Conservation (phyloP, 2,113 vertebrate species). For the Thomomys bottae region DNA sequence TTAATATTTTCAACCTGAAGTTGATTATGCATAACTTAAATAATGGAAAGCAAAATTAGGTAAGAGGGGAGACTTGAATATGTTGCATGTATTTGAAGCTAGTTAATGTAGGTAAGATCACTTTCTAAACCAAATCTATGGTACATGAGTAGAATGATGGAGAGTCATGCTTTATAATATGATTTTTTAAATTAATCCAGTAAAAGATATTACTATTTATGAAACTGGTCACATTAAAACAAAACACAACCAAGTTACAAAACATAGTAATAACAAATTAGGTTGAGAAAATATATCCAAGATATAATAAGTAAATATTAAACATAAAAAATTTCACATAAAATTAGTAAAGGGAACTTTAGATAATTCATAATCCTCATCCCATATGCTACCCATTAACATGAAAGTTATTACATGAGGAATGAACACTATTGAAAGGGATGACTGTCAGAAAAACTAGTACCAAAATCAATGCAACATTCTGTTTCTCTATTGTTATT, state of each 20-base stretch:
- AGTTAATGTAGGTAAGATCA: background rate
- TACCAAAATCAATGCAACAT: background rate
- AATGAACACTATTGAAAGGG: background rate
- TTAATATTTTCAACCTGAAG: background rate
- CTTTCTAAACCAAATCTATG: background rate
- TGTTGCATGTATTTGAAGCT: background rate
- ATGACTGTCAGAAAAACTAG: background rate
- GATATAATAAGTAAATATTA: slow-evolving; percentile 3
- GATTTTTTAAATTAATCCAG: background rate
- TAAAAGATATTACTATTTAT: background rate
- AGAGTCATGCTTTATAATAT: background rate
- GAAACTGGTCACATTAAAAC: background rate
- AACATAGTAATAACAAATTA: background rate
- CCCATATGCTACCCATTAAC: background rate
- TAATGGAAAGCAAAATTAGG: background rate
- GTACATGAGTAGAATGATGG: background rate
- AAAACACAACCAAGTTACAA: slow-evolving; percentile 21
- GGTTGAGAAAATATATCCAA: background rate
- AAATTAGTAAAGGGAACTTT: slow-evolving; percentile 29
- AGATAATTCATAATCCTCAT: background rate
- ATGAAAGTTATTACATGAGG: background rate
- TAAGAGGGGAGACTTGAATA: background rate
- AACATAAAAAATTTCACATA: slow-evolving; percentile 14
- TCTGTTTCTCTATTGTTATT: too few relatives aligned
- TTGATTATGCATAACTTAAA: background rate